Evolutionary conservation across 2,113 vertebrate genomes (phyloP).

Genomic region (Limanda limanda): DNA sequence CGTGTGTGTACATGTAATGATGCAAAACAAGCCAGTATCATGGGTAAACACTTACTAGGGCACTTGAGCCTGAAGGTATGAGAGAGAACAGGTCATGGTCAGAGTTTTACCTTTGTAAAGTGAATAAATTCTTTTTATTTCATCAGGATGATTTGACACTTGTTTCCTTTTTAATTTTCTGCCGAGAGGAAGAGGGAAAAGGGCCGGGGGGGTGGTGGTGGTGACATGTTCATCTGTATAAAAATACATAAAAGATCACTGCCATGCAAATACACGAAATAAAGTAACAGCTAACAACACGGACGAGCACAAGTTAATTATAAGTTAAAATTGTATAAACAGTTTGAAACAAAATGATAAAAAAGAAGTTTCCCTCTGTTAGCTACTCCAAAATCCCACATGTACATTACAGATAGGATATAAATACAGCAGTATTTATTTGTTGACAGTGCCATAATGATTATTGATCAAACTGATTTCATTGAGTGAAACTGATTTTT

Average conservation of each 20-base stretch:
- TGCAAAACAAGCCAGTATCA: conserved; percentile 75
- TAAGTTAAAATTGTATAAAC: conserved; percentile 9
- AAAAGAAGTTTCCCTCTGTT: conserved; percentile 37
- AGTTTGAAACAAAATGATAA: conserved; percentile 30
- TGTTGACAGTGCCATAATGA: conserved; percentile 16
- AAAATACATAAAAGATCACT: conserved; percentile 20
- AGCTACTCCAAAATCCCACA: conserved; percentile 16
- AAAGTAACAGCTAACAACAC: conserved; percentile 1
- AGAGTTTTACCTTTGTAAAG: conserved; percentile 91
- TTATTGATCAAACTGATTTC: background rate
- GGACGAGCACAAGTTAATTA: conserved; percentile 9
- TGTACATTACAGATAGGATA: conserved; percentile 14
- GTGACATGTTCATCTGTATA: conserved; percentile 11
- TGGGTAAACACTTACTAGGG: conserved; percentile 77
- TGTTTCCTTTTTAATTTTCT: conserved; percentile 26
- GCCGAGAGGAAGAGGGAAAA: background rate
- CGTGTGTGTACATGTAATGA: conserved; percentile 43
- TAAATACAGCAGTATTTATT: conserved; percentile 58
- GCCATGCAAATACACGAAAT: conserved; percentile 55
- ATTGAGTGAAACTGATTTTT: background rate
- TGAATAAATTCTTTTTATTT: conserved; percentile 91
- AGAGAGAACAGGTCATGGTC: conserved; percentile 84
- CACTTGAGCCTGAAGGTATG: conserved; percentile 77
- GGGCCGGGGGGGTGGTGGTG: background rate
- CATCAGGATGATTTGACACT: conserved; percentile 67